Evolutionary conservation across 2,888 invertebrate species (phyloP).

Genomic region (Conchocele bisecta): DNA sequence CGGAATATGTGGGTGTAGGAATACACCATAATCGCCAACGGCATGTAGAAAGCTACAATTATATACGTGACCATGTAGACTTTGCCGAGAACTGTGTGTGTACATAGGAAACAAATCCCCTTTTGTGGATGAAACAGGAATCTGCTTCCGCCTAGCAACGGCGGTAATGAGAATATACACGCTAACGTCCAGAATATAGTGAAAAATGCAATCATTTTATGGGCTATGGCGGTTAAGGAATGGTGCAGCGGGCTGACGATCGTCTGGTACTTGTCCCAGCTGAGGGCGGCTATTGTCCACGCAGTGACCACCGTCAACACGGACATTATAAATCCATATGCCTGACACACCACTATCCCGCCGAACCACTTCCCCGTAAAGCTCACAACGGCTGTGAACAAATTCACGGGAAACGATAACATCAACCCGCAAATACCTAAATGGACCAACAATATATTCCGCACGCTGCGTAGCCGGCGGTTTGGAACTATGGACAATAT

Average conservation of each 20-base stretch:
- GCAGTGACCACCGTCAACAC: conserved; percentile 63
- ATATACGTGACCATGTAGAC: conserved; percentile 67
- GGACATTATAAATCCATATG: conserved; percentile 65
- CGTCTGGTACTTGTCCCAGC: conserved; percentile 79
- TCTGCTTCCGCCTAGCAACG: conserved; percentile 67
- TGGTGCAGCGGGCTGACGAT: conserved; percentile 76
- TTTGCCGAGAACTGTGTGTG: conserved; percentile 56
- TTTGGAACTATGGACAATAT: conserved; percentile 70
- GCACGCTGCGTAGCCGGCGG: conserved; percentile 64
- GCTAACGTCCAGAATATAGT: conserved; percentile 69
- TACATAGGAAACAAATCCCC: conserved; percentile 71
- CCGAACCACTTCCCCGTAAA: conserved; percentile 68
- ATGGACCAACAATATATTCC: conserved; percentile 72
- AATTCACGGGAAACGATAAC: conserved; percentile 55
- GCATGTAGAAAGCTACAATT: conserved; percentile 66
- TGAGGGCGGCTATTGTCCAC: conserved; percentile 75
- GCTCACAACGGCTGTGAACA: conserved; percentile 62
- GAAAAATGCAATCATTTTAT: conserved; percentile 72
- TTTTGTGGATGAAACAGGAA: conserved; percentile 67
- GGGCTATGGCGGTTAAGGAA: conserved; percentile 68
- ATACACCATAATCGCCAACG: conserved; percentile 72
- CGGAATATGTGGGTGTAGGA: conserved; percentile 77
- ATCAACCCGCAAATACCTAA: conserved; percentile 65
- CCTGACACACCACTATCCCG: conserved; percentile 63
- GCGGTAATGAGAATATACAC: conserved; percentile 68